Evolutionary conservation across 2,888 invertebrate genomes (phyloP).

Genomic region (Andrena dorsata): DNA sequence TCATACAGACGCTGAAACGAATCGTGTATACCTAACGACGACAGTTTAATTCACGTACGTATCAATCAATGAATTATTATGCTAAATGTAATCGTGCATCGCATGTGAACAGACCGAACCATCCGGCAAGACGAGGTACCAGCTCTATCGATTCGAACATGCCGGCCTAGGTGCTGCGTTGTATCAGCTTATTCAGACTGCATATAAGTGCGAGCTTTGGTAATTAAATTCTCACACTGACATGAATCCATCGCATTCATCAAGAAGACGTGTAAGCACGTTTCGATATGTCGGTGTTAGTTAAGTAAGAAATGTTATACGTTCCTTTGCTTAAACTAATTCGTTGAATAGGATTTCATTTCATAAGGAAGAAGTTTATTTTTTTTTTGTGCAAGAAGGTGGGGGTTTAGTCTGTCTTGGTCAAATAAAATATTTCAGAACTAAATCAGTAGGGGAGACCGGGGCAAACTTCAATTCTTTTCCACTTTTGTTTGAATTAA

Average conservation of each 20-base stretch:
- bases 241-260: neutral
- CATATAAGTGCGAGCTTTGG: neutral
- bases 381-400: too few species aligned
- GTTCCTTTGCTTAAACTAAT: too few species aligned
- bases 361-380: too few species aligned
- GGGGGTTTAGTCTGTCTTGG: too few species aligned
- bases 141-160: constrained; percentile 19
- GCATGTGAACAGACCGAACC: constrained; percentile 34
- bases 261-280: neutral
- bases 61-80: constrained; percentile 62
- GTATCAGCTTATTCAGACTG: neutral
- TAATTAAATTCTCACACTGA: neutral
- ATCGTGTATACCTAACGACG: constrained; percentile 51
- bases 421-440: too few species aligned
- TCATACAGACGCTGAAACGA: constrained; percentile 52
- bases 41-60: constrained; percentile 47
- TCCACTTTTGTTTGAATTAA: too few species aligned
- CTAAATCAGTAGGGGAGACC: too few species aligned
- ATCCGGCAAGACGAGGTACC: constrained; percentile 28
- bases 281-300: too few species aligned
- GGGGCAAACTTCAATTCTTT: too few species aligned
- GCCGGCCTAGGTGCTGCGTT: neutral
- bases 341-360: too few species aligned
- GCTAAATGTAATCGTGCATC: constrained; percentile 48
- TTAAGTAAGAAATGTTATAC: too few species aligned